phyloP scores from a whole-genome alignment of 1,140 invertebrate species.

The Drosophila sucinea region DNA sequence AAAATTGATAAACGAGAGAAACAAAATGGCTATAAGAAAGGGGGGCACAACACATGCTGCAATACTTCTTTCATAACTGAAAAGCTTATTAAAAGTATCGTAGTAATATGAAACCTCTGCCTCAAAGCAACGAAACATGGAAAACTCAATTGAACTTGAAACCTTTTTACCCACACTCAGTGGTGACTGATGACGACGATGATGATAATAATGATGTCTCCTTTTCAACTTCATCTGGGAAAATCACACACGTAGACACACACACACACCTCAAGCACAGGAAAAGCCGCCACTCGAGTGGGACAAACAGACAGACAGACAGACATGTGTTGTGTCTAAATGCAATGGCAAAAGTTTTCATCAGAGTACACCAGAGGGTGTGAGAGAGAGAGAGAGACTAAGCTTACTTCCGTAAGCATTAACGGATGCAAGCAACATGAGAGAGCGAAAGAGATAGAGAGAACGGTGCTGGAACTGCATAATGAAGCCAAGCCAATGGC shows the following conservation, averaged over 20 bases:
- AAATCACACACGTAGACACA: conserved; percentile 19
- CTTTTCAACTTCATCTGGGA: conserved; percentile 14
- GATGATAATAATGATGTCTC: conserved; percentile 2
- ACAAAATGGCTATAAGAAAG: neutral
- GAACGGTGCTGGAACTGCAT: conserved; percentile 45
- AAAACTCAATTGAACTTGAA: conserved; percentile 56
- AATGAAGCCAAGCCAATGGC: conserved; percentile 70
- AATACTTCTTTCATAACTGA: conserved; percentile 5
- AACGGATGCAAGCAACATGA: conserved; percentile 40
- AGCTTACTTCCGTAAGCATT: conserved; percentile 61
- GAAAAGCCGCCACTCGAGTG: conserved; percentile 62
- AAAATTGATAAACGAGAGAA: neutral
- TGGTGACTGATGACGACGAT: neutral
- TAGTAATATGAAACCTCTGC: conserved; percentile 54
- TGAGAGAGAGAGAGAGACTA: conserved; percentile 38
- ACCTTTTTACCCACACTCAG: conserved; percentile 45
- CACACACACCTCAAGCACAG: conserved; percentile 60
- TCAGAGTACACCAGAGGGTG: conserved; percentile 40
- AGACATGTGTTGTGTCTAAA: conserved; percentile 46
- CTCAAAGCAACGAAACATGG: conserved; percentile 38
- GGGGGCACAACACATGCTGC: neutral
- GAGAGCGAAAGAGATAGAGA: neutral
- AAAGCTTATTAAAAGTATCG: conserved; percentile 52
- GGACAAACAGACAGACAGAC: conserved; percentile 30
- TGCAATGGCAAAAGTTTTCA: conserved; percentile 72